A percentile compares a stretch with the other conserved stretches of the same genome.
phyloP scores from a whole-genome alignment of 2,888 invertebrate species.

The Ypsolopha scabrella region DNA sequence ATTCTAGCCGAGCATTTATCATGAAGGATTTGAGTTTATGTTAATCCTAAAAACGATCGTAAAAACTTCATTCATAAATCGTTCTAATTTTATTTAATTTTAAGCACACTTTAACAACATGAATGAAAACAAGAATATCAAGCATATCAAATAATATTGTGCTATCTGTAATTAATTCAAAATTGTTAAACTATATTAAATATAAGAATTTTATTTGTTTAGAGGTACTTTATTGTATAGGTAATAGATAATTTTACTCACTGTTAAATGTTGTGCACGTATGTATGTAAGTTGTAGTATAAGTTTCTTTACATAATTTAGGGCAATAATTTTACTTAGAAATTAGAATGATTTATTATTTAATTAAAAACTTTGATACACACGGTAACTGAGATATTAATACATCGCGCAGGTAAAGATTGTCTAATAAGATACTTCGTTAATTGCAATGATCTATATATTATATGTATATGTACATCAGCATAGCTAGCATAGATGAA shows the following conservation, averaged over 20 bases:
- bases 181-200: conserved; percentile 12
- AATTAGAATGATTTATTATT: neutral
- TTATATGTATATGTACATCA: too few species aligned
- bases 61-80: too few species aligned
- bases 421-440: too few species aligned
- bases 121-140: conserved; percentile 55
- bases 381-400: neutral
- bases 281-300: conserved; percentile 40
- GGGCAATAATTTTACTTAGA: conserved; percentile 50
- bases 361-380: neutral
- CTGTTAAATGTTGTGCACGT: conserved; percentile 71
- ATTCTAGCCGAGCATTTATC: too few species aligned
- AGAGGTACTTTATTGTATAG: conserved; percentile 39
- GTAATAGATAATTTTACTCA: conserved; percentile 50
- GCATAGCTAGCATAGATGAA: too few species aligned
- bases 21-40: too few species aligned
- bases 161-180: conserved; percentile 5
- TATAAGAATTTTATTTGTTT: conserved; percentile 47
- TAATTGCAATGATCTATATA: too few species aligned
- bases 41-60: too few species aligned
- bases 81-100: too few species aligned
- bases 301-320: conserved; percentile 32
- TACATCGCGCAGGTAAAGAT: neutral
- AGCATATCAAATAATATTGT: conserved; percentile 43
- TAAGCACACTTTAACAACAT: conserved; percentile 1